Evolutionary conservation across 2,113 vertebrate species (phyloP).

Genomic region (Pseudolaguvia tuberculata): DNA sequence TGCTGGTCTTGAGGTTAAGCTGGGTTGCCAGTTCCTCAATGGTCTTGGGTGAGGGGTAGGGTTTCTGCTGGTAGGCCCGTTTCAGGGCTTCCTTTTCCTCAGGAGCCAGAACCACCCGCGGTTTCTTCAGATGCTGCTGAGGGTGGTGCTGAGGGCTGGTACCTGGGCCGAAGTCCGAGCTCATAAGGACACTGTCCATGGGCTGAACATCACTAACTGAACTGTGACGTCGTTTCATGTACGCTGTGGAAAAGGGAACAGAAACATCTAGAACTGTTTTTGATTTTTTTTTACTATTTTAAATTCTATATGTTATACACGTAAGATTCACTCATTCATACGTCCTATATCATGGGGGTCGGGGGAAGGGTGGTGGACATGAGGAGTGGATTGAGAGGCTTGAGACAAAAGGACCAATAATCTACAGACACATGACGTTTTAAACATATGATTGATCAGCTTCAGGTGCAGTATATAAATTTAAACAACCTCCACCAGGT

Average conservation of each 20-base stretch:
- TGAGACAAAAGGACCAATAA: too few species aligned
- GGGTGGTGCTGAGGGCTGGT: conserved; percentile 85
- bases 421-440: not conserved
- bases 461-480: not conserved
- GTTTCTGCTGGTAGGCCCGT: conserved; percentile 91
- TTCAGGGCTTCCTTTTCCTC: conserved; percentile 88
- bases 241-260: conserved; percentile 65
- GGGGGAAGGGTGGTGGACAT: too few species aligned
- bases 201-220: conserved; percentile 81
- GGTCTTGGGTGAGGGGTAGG: conserved; percentile 95
- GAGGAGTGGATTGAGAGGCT: too few species aligned
- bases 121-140: conserved; percentile 84
- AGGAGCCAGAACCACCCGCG: conserved; percentile 79
- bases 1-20: conserved; percentile 99
- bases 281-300: too few species aligned
- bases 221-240: conserved; percentile 91
- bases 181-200: conserved; percentile 66
- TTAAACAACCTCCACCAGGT: conserved; percentile 10
- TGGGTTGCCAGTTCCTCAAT: conserved; percentile 98
- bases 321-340: too few species aligned
- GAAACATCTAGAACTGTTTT: too few species aligned
- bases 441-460: not conserved
- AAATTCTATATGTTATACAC: too few species aligned
- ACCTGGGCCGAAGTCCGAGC: conserved; percentile 77
- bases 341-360: too few species aligned